Conservation (phyloP, 2,113 vertebrate species). For the Lophotis ruficrista region DNA sequence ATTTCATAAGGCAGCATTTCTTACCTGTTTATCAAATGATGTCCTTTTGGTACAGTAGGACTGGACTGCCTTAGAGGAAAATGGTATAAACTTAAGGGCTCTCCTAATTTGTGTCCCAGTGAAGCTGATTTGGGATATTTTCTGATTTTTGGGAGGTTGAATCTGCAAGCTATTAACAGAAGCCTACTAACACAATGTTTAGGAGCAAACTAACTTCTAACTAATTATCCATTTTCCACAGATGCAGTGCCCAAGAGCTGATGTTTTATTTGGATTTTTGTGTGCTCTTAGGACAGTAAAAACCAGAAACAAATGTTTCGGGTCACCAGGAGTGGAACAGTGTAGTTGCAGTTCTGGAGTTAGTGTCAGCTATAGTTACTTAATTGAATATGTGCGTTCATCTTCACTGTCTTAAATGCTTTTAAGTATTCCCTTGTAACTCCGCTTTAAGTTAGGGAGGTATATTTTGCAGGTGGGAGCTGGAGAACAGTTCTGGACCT, state of each 20-base stretch:
- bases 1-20: not conserved
- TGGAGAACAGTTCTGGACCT: not conserved
- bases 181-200: not conserved
- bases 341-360: not conserved
- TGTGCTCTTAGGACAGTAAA: not conserved
- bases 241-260: not conserved
- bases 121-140: not conserved
- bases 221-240: not conserved
- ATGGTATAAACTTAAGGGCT: not conserved
- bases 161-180: too few relatives aligned
- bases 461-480: not conserved
- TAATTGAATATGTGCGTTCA: not conserved
- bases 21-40: not conserved
- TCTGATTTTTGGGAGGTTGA: not conserved
- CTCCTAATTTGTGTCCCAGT: not conserved
- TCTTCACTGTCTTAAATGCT: not conserved
- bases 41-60: not conserved
- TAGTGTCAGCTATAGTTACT: not conserved
- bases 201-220: not conserved
- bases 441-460: not conserved
- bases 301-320: not conserved
- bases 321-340: not conserved
- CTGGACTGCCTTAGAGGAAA: not conserved
- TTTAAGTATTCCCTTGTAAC: not conserved
- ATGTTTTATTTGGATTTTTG: not conserved